Percentiles rank a stretch among this genome's conserved stretches.
These are phyloP conservation scores for Watsonalla cultraria DNA, from an alignment of 2,888 invertebrate species.

Conservation along the genomic window DNA sequence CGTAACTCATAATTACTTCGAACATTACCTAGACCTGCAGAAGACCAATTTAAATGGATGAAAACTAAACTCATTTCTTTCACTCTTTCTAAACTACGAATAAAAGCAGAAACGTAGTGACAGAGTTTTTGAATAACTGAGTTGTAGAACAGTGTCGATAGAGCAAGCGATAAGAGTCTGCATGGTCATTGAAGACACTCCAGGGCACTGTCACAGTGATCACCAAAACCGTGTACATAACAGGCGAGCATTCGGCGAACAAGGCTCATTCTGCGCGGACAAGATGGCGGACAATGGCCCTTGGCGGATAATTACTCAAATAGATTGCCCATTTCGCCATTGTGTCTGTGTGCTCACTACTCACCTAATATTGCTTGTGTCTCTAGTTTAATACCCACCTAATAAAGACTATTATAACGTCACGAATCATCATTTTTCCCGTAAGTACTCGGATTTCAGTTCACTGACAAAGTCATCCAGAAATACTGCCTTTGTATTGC, in stretches of 20 bases:
- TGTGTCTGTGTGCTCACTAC: slow-evolving; percentile 61
- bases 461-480: too few species aligned
- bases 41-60: too few species aligned
- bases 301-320: slow-evolving; percentile 78
- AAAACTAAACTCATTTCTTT: too few species aligned
- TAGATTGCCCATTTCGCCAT: slow-evolving; percentile 77
- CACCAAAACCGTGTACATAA: slow-evolving; percentile 65
- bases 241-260: slow-evolving; percentile 63
- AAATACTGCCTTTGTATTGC: too few species aligned
- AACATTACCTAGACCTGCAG: too few species aligned
- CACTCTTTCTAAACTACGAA: too few species aligned
- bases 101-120: slow-evolving; percentile 7
- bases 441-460: background rate
- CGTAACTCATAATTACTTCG: too few species aligned
- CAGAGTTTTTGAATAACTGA: slow-evolving; percentile 31
- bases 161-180: slow-evolving; percentile 48
- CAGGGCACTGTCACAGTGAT: slow-evolving; percentile 48
- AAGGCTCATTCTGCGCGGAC: slow-evolving; percentile 72
- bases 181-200: slow-evolving; percentile 53
- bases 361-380: slow-evolving; percentile 58
- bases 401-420: slow-evolving; percentile 22
- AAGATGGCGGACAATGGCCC: slow-evolving; percentile 77
- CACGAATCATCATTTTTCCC: background rate
- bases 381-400: slow-evolving; percentile 38
- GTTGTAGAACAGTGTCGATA: slow-evolving; percentile 10